Conservation (phyloP, 2,888 invertebrate genomes). For the Pristionchus fissidentatus region DNA sequence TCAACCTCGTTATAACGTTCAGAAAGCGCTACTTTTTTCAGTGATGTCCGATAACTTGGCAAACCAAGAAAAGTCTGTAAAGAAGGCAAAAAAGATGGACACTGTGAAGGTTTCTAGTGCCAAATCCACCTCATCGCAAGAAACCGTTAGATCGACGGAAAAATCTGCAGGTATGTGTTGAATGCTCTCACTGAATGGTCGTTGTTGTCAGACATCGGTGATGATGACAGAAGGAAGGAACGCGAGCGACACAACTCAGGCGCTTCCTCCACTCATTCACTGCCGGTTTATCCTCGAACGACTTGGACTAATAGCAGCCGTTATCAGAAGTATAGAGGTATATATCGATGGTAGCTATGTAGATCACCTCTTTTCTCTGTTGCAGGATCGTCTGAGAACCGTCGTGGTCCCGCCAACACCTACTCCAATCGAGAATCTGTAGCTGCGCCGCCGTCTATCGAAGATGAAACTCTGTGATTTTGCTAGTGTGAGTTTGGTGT, state of each 20-base stretch:
- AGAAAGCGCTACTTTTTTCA: background rate
- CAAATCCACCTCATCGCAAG: background rate
- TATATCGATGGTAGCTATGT: too few relatives aligned
- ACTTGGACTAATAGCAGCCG: background rate
- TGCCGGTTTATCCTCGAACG: background rate
- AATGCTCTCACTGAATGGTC: background rate
- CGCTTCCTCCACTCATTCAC: background rate
- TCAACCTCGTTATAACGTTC: too few relatives aligned
- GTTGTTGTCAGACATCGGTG: background rate
- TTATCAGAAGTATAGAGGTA: background rate
- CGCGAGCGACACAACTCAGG: conserved; percentile 6
- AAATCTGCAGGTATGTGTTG: background rate
- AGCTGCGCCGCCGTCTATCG: background rate
- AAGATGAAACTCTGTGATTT: background rate
- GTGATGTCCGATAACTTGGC: conserved; percentile 17
- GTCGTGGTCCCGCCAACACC: background rate
- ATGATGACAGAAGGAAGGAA: background rate
- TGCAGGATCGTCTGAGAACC: background rate
- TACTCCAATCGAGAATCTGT: background rate
- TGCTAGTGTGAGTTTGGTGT: background rate
- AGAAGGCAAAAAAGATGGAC: background rate
- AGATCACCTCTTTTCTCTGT: background rate
- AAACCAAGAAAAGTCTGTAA: conserved; percentile 4
- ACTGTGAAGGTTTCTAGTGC: background rate
- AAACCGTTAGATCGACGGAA: background rate